Conservation (phyloP, 2,888 invertebrate species). For the Archaeoteleia sp. region DNA sequence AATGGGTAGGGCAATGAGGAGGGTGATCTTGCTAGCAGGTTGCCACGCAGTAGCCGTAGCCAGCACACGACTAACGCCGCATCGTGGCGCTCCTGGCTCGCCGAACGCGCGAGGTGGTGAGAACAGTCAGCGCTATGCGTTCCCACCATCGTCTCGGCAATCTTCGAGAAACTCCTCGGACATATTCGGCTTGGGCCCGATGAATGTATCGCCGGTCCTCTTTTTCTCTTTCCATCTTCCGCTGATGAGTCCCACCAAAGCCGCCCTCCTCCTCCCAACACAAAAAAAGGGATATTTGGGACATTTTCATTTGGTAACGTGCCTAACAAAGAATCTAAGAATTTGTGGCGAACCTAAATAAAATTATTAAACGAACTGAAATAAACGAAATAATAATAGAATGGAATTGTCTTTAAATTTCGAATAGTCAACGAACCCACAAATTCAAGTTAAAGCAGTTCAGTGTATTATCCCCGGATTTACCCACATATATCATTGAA, state of each 20-base stretch:
- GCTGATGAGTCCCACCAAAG: constrained; percentile 46
- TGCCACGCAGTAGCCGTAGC: constrained; percentile 56
- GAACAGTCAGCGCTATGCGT: constrained; percentile 73
- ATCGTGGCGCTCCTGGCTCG: constrained; percentile 60
- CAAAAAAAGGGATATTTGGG: constrained; percentile 40
- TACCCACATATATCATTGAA: no score
- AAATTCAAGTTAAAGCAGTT: no score
- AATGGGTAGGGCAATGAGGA: constrained; percentile 36
- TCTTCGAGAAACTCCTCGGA: constrained; percentile 68
- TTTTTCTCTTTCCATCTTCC: constrained; percentile 44
- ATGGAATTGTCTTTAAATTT: no score
- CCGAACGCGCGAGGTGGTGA: constrained; percentile 67
- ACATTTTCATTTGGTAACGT: constrained; percentile 6
- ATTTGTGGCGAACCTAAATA: no score
- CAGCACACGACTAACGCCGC: constrained; percentile 57
- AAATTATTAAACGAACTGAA: no score
- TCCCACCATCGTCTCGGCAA: constrained; percentile 74
- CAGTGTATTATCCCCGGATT: no score
- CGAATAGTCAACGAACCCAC: no score
- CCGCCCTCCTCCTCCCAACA: constrained; percentile 19
- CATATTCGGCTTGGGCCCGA: constrained; percentile 59
- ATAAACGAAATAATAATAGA: no score
- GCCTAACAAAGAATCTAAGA: no score
- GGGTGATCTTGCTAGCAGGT: constrained; percentile 57
- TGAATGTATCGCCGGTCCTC: constrained; percentile 59